Evolutionary conservation across 1,140 invertebrate genomes (phyloP).

Genomic region (Penaeus vannamei): DNA sequence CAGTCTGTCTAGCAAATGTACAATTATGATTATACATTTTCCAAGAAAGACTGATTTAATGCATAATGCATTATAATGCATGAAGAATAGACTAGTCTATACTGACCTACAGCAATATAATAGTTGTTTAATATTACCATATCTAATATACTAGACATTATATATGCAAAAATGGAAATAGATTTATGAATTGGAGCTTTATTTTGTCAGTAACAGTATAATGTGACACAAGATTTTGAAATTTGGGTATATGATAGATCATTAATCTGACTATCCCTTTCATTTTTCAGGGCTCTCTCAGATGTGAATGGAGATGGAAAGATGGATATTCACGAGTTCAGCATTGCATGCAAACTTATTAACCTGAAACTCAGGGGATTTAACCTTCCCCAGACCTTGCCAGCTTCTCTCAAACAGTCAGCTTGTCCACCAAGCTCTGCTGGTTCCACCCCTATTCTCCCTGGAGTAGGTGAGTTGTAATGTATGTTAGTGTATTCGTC

Average conservation of each 20-base stretch:
- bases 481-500: too few relatives aligned
- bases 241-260: background rate
- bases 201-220: background rate
- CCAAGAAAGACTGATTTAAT: too few relatives aligned
- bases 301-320: conserved; percentile 97
- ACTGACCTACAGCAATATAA: too few relatives aligned
- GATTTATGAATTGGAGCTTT: background rate
- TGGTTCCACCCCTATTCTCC: background rate
- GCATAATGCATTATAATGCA: too few relatives aligned
- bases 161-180: background rate
- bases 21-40: too few relatives aligned
- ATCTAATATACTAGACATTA: too few relatives aligned
- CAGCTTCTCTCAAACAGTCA: conserved; percentile 77
- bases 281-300: conserved; percentile 83
- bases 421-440: conserved; percentile 42
- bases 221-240: background rate
- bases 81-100: too few relatives aligned
- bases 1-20: too few relatives aligned
- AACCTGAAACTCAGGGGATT: conserved; percentile 92
- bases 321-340: conserved; percentile 97
- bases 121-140: too few relatives aligned
- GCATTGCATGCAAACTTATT: conserved; percentile 97
- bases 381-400: conserved; percentile 89
- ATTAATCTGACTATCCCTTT: conserved; percentile 54
- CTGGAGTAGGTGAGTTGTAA: background rate